Evolutionary conservation across 2,888 invertebrate species (phyloP).

Genomic region (Ectobius pallidus): DNA sequence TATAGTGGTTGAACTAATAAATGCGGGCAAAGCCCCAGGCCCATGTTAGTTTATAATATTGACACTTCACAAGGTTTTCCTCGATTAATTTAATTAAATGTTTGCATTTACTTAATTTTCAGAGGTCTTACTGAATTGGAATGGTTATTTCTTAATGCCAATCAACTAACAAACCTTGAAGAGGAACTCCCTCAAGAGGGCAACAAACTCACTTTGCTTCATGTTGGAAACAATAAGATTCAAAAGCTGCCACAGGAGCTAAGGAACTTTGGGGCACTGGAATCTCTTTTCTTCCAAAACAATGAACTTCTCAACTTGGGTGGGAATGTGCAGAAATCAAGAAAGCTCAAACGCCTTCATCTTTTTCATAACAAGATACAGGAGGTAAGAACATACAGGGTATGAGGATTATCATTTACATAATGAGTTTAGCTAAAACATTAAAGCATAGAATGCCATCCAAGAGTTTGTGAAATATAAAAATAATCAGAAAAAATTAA

Average conservation of each 20-base stretch:
- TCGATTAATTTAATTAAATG: no score
- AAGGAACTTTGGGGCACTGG: conserved; percentile 69
- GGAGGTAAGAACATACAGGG: conserved; percentile 67
- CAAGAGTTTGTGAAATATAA: no score
- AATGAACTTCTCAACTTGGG: conserved; percentile 75
- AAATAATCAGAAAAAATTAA: no score
- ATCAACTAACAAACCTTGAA: conserved; percentile 75
- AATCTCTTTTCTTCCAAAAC: conserved; percentile 73
- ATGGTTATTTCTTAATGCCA: conserved; percentile 80
- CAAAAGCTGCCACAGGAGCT: conserved; percentile 74
- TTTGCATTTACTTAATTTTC: no score
- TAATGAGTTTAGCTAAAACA: no score
- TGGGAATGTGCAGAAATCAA: conserved; percentile 72
- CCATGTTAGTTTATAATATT: no score
- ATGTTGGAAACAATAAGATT: conserved; percentile 76
- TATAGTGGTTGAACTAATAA: no score
- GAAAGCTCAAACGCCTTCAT: conserved; percentile 68
- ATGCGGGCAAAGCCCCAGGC: no score
- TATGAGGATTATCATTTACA: no score
- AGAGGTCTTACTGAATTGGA: conserved; percentile 72
- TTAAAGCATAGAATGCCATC: no score
- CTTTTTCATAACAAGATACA: conserved; percentile 77
- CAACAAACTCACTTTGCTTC: conserved; percentile 70
- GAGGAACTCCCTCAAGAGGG: conserved; percentile 74
- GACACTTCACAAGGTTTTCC: no score